Evolutionary conservation across 2,797 vertebrate genomes (phyloP), one percentile per base, ranked within the genome.

Genomic region (Sebastiscus tertius): DNA sequence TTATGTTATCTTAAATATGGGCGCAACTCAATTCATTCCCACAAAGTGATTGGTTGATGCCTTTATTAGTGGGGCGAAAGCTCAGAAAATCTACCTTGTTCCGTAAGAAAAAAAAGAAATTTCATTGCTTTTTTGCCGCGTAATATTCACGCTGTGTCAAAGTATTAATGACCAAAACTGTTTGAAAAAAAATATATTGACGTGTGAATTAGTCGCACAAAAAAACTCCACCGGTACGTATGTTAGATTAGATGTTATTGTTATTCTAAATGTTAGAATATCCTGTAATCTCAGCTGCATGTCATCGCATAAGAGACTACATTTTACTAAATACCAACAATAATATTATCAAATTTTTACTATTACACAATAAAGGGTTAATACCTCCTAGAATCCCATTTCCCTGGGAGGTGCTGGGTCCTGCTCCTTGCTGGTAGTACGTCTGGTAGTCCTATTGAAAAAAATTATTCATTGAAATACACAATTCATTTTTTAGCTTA

Each of bases 331-430:
- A 11, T 39, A 58, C 56, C 26, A 58, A 58, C 2, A 27, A 27
- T 26, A 16, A 56, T 56, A 12, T 56, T 1, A 56, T 6, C 39
- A 42, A 0, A 16, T 58, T 4, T 58, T 27, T 58, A 58, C 1
- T 0, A 58, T 58, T 24, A n/a, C 7, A 62, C 1, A 49, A 36
- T 27, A 12, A 56, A 49, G 36, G 11, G 22, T 65, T 16, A 60
- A 34, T 91, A 96, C 96, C 96, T 94, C 96, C 96, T 11, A 97
- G 89, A 77, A 97, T 93, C 76, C 97, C 96, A 84, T 98, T 96
- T 73, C 97, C 96, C 81, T 96, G 84, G 31, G 97, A 97, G 2
- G 96, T 94, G 79, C 98, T 97, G 77, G 96, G 79, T 69, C 88
- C 94, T 80, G 95, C 95, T 81, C 93, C 85, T 80, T 96, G 97